Conservation (phyloP, 2,888 invertebrate species). For the Tiphia femorata region DNA sequence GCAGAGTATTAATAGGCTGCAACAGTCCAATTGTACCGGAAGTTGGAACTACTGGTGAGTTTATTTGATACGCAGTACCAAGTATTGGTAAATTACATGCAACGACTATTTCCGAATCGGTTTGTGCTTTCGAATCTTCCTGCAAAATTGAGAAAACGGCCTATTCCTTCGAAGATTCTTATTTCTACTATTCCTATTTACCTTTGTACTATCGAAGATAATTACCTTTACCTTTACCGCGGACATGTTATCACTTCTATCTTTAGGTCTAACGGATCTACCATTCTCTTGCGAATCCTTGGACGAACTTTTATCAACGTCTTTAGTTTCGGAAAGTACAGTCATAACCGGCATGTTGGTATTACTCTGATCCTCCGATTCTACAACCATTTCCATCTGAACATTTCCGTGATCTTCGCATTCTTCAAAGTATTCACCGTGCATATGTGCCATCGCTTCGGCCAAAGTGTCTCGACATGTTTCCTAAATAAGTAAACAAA, state of each 20-base stretch:
- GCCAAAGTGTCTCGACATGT: conserved; percentile 54
- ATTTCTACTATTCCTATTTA: neutral
- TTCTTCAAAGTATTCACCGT: conserved; percentile 56
- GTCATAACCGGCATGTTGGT: conserved; percentile 25
- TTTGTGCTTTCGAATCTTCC: conserved; percentile 21
- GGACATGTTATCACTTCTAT: conserved; percentile 25
- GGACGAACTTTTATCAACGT: conserved; percentile 19
- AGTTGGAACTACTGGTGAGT: conserved; percentile 15
- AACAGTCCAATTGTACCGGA: conserved; percentile 28
- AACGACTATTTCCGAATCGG: conserved; percentile 28
- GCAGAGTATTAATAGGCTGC: conserved; percentile 44
- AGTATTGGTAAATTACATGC: conserved; percentile 33
- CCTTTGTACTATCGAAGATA: neutral
- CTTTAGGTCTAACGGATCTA: conserved; percentile 14
- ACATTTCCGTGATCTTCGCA: conserved; percentile 45
- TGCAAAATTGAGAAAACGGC: conserved; percentile 17
- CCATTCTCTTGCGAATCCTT: conserved; percentile 28
- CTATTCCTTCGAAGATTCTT: neutral
- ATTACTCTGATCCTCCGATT: conserved; percentile 42
- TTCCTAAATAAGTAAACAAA: conserved; percentile 34
- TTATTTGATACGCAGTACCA: conserved; percentile 38
- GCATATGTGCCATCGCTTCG: conserved; percentile 61
- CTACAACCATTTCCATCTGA: conserved; percentile 58
- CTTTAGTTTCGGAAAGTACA: conserved; percentile 34
- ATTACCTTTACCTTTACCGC: conserved; percentile 31